Evolutionary conservation across 2,797 vertebrate genomes (phyloP), one percentile per base, ranked within the genome.

Genomic region (Heliangelus exortis): DNA sequence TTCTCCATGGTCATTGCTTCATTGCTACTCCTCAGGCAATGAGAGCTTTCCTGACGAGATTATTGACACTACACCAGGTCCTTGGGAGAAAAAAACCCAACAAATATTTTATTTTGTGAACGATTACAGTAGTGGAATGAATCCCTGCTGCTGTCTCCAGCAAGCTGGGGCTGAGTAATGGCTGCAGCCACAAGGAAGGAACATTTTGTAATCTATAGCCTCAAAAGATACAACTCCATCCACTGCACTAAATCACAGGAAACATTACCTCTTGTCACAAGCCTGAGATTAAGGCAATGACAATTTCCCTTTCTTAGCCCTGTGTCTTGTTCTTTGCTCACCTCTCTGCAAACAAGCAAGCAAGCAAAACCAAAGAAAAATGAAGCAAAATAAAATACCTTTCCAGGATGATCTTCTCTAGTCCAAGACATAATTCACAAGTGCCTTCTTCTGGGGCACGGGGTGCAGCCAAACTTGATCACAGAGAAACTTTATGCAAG

Each of bases 151-250:
- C 54, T 93, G 61, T 85, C 78, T 67, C 34, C 45, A 57, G 45
- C 73, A 87, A 94, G 48, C 59, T 87, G 45, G 34, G 45, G 45
- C 48, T 95, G 92, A 96, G 63, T 89, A 92, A 94, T 91, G 50
- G 65, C 79, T 63, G 55, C 57, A 91, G 79, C 72, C 47, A 89
- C 67, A 74, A 79, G 87, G 31, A 92, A 80, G 19, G 61, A 85
- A 77, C 2, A 15, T 57, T 93, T 80, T 89, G 36, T 89, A 87
- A 94, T 91, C 72, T 85, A 87, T 22, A 72, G n/a, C 47, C 45
- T 72, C 72, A 77, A 36, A 78, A 91, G 87, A 85, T 47, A 65
- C 61, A 85, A 78, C 92, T 95, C 82, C 54, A 62, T 51, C n/a
- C 2, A 3, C 68, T 12, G 25, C 25, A 71, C 62, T 91, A 94